Evolutionary conservation across 2,888 invertebrate genomes (phyloP).

Genomic region (Timema podura): DNA sequence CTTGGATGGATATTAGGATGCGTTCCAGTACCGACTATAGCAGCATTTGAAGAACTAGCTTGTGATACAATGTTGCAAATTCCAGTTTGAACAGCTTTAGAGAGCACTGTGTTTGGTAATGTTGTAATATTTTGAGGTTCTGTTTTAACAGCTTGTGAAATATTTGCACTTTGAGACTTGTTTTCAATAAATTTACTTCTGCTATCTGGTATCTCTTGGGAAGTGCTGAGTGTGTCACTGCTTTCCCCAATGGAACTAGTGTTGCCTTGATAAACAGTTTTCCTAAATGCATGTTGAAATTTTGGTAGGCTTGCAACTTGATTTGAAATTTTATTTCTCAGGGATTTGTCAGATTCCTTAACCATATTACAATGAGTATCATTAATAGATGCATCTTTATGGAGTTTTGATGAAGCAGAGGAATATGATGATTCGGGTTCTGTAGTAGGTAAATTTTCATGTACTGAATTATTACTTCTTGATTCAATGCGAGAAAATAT

Average conservation of each 20-base stretch:
- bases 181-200: not conserved
- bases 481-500: too few relatives aligned
- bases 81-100: constrained; percentile 44
- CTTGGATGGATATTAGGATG: not conserved
- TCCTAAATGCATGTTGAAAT: constrained; percentile 75
- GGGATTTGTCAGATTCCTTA: not conserved
- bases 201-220: constrained; percentile 5
- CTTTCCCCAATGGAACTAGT: constrained; percentile 19
- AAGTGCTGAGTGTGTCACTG: not conserved
- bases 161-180: constrained; percentile 4
- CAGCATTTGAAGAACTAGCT: not conserved
- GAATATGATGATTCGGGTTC: too few relatives aligned
- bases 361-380: constrained; percentile 1
- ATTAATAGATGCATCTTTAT: not conserved
- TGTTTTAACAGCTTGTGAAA: not conserved
- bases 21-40: not conserved
- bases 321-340: constrained; percentile 17
- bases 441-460: too few relatives aligned
- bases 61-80: not conserved
- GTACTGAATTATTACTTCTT: too few relatives aligned
- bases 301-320: constrained; percentile 57
- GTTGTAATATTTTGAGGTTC: not conserved
- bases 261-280: constrained; percentile 52
- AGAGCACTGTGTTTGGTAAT: constrained; percentile 37
- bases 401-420: constrained; percentile 6